phyloP scores from a whole-genome alignment of 2,113 vertebrate species.

The Nyctibius bracteatus region DNA sequence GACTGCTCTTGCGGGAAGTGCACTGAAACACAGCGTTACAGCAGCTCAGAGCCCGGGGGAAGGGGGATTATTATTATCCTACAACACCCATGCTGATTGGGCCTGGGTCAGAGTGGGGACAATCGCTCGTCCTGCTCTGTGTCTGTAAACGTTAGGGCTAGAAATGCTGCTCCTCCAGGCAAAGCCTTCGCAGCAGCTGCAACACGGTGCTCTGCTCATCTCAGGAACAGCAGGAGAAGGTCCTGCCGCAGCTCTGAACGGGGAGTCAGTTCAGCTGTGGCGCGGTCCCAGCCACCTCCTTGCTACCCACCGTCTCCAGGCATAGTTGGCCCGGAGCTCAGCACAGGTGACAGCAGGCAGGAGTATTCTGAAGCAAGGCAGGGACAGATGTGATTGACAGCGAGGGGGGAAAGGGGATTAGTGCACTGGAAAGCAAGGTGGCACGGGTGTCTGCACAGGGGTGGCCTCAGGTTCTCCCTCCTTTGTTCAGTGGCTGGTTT shows the following conservation, averaged over 20 bases:
- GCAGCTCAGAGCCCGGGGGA: neutral
- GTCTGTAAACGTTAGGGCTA: neutral
- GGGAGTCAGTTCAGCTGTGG: neutral
- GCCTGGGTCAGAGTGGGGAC: neutral
- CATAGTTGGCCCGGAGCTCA: neutral
- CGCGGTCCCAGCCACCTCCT: neutral
- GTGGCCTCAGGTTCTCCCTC: neutral
- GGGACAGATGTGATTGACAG: neutral
- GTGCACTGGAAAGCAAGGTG: neutral
- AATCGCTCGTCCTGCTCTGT: rapidly evolving
- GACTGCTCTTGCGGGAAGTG: neutral
- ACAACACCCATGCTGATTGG: neutral
- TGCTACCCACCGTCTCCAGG: rapidly evolving
- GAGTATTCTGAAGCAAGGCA: neutral
- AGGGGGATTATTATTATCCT: neutral
- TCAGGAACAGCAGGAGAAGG: neutral
- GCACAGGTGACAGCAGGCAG: neutral
- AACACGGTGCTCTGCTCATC: neutral
- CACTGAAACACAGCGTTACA: neutral
- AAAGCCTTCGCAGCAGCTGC: neutral
- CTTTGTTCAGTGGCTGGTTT: neutral
- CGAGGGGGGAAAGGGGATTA: too few relatives aligned
- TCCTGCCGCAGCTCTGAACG: neutral
- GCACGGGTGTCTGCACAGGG: neutral
- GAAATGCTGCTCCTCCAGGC: neutral